Conservation (phyloP, 2,888 invertebrate species). For the Eupithecia dodoneata region DNA sequence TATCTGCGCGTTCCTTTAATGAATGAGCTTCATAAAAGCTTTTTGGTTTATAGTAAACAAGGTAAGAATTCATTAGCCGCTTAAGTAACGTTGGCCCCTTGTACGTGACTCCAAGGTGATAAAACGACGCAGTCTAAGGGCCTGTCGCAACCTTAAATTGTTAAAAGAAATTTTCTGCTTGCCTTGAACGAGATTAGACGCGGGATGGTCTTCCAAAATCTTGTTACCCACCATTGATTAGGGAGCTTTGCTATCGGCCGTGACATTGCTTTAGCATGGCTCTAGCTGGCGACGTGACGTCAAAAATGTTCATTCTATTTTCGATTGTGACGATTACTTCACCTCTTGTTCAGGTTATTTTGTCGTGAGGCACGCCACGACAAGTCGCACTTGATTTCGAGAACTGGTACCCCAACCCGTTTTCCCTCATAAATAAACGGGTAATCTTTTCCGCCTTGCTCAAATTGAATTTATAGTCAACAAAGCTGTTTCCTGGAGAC, state of each 20-base stretch:
- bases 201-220: slow-evolving; percentile 43
- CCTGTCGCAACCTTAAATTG: slow-evolving; percentile 62
- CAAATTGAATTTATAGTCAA: slow-evolving; percentile 81
- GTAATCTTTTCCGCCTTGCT: slow-evolving; percentile 68
- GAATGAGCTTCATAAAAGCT: slow-evolving; percentile 73
- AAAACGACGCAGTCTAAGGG: slow-evolving; percentile 59
- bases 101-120: slow-evolving; percentile 75
- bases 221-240: slow-evolving; percentile 37
- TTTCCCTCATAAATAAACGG: slow-evolving; percentile 56
- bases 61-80: slow-evolving; percentile 75
- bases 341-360: slow-evolving; percentile 7
- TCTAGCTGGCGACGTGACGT: background rate
- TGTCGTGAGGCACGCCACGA: slow-evolving; percentile 50
- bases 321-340: slow-evolving; percentile 16
- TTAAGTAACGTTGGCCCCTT: slow-evolving; percentile 56
- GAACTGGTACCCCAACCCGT: slow-evolving; percentile 46
- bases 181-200: slow-evolving; percentile 52
- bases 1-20: slow-evolving; percentile 57
- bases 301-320: background rate
- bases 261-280: background rate
- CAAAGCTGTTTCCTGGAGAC: slow-evolving; percentile 74
- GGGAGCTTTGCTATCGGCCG: slow-evolving; percentile 16
- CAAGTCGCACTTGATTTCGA: slow-evolving; percentile 45
- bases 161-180: slow-evolving; percentile 59
- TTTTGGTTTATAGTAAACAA: slow-evolving; percentile 78